Conservation (phyloP, 2,113 vertebrate genomes). For the Raphicerus campestris region DNA sequence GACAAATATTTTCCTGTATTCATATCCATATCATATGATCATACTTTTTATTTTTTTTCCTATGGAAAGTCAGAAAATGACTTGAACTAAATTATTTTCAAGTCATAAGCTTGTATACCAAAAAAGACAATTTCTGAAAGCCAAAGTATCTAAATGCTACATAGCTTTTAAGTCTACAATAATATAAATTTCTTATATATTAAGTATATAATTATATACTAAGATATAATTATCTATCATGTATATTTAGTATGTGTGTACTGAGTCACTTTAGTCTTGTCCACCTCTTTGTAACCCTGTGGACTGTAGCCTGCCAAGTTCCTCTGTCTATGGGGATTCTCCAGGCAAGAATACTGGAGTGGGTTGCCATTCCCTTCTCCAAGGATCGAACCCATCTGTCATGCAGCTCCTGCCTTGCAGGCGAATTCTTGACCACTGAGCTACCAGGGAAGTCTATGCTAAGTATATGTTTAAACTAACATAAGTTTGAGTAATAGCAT, state of each 20-base stretch:
- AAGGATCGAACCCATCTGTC: not conserved
- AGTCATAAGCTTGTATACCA: not conserved
- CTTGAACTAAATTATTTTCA: conserved; percentile 8
- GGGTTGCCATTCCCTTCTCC: not conserved
- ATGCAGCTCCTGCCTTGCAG: not conserved
- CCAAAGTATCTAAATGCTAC: not conserved
- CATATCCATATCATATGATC: not conserved
- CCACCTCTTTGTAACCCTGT: not conserved
- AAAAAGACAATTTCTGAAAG: not conserved
- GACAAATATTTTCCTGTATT: not conserved
- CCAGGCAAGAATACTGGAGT: not conserved
- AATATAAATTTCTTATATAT: not conserved
- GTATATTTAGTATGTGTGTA: not conserved
- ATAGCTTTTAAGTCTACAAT: not conserved
- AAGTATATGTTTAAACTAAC: not conserved
- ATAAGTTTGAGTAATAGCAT: not conserved
- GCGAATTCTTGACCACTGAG: not conserved
- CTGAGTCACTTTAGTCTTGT: not conserved
- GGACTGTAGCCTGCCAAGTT: not conserved
- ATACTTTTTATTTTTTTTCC: conserved; percentile 18
- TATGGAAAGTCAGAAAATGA: not conserved
- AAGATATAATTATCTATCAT: not conserved
- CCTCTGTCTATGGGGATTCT: not conserved
- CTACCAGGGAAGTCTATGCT: not conserved
- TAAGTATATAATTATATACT: not conserved